Conservation (phyloP, 2,797 vertebrate genomes). For the Calcarius lapponicus region DNA sequence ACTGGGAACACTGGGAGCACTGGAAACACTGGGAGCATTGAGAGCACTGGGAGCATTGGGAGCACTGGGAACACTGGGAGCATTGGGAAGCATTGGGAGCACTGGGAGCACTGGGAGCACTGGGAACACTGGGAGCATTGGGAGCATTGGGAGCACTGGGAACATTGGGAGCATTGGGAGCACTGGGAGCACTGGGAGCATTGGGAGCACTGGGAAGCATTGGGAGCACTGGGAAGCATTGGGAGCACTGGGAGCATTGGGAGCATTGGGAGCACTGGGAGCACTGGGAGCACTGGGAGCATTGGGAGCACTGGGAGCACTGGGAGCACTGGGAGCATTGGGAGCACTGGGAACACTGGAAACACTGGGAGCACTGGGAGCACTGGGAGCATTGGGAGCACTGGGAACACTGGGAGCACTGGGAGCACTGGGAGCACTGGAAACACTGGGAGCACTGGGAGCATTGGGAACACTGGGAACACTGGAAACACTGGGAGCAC, state of each 20-base stretch:
- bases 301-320: too few species aligned
- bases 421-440: background rate
- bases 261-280: too few species aligned
- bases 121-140: background rate
- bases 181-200: too few species aligned
- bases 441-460: background rate
- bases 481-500: background rate
- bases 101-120: background rate
- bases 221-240: background rate
- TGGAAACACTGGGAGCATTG: background rate
- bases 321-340: fast-evolving
- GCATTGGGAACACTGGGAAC: background rate
- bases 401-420: background rate
- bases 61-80: background rate
- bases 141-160: background rate
- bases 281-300: background rate
- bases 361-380: too few species aligned
- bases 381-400: fast-evolving
- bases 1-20: background rate
- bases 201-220: background rate
- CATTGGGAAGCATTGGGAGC: background rate
- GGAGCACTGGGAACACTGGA: too few species aligned
- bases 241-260: background rate
- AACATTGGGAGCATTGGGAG: background rate
- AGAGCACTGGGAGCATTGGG: background rate